Conservation (phyloP, 92 coral and sea anemone genomes). For the Parazoanthus darwini region DNA sequence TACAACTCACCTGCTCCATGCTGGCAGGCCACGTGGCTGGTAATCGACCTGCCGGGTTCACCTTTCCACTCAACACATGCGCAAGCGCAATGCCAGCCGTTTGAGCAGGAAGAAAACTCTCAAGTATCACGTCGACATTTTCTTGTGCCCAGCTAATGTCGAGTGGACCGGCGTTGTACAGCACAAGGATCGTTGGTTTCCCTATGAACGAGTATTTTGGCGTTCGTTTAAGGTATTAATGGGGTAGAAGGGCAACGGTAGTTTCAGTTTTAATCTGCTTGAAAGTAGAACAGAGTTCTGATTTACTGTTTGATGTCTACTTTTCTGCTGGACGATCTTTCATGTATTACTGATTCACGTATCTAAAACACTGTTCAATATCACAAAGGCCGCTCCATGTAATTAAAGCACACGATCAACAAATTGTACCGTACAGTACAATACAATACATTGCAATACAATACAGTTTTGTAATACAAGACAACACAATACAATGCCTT, state of each 20-base stretch:
- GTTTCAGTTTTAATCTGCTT: not conserved
- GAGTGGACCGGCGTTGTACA: slow-evolving; percentile 61
- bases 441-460: no score
- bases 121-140: slow-evolving; percentile 46
- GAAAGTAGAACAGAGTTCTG: no score
- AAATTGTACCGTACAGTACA: no score
- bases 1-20: slow-evolving; percentile 47
- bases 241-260: not conserved
- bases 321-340: not conserved
- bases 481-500: no score
- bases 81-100: slow-evolving; percentile 52
- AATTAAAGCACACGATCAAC: no score
- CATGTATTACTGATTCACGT: not conserved
- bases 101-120: slow-evolving; percentile 54
- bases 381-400: not conserved
- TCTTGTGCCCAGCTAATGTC: slow-evolving; percentile 57
- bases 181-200: slow-evolving; percentile 51
- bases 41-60: slow-evolving; percentile 55
- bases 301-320: no score
- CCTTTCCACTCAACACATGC: slow-evolving; percentile 38
- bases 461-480: no score
- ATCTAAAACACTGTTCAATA: not conserved
- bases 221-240: not conserved
- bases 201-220: not conserved
- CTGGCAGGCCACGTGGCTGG: slow-evolving; percentile 54